phyloP scores from a whole-genome alignment of 2,797 vertebrate genomes.

The Xenopus petersii region DNA sequence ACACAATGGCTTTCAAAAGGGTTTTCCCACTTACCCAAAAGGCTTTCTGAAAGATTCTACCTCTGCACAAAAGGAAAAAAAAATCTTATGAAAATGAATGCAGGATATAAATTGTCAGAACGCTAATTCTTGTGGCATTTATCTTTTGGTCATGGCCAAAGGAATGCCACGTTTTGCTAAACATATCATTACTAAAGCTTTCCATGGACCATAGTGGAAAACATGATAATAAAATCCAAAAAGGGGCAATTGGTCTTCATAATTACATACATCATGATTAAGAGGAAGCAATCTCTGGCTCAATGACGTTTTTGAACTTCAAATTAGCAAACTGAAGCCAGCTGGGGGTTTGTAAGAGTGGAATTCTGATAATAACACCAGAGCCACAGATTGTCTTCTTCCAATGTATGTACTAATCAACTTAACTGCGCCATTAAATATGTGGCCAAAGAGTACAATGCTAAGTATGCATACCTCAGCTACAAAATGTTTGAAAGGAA shows the following conservation, averaged over 20 bases:
- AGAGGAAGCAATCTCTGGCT: neutral
- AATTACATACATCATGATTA: constrained; percentile 4
- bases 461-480: constrained; percentile 98
- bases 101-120: constrained; percentile 93
- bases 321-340: neutral
- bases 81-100: constrained; percentile 80
- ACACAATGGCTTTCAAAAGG: constrained; percentile 88
- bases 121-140: constrained; percentile 86
- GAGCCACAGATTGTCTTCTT: constrained; percentile 47
- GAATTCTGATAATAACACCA: neutral
- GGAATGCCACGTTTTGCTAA: constrained; percentile 80
- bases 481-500: constrained; percentile 94
- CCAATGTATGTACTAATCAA: constrained; percentile 89
- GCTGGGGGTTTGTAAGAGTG: neutral
- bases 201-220: constrained; percentile 86
- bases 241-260: constrained; percentile 83
- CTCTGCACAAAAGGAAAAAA: constrained; percentile 83
- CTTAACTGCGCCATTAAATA: constrained; percentile 80
- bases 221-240: constrained; percentile 83
- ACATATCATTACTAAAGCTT: constrained; percentile 84
- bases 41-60: constrained; percentile 99
- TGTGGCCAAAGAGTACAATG: constrained; percentile 92
- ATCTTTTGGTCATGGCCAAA: constrained; percentile 86
- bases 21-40: constrained; percentile 96
- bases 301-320: neutral